Conservation (phyloP, 2,888 invertebrate genomes). For the Resseliella maxima region DNA sequence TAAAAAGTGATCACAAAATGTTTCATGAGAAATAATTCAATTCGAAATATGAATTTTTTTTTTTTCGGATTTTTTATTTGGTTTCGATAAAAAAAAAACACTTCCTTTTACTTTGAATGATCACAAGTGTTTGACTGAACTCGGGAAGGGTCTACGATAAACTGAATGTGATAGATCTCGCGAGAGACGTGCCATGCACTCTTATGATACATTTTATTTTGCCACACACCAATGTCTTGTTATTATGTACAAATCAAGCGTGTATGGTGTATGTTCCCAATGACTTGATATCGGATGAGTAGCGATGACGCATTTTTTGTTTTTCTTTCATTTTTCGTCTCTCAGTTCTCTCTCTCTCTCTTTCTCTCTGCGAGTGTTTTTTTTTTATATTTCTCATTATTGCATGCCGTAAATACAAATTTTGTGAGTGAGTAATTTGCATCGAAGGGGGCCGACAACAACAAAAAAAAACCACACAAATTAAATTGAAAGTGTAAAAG, state of each 20-base stretch:
- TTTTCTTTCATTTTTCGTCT: not conserved
- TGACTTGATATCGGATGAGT: not conserved
- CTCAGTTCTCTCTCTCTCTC: not conserved
- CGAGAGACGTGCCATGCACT: not conserved
- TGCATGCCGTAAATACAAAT: not conserved
- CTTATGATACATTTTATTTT: not conserved
- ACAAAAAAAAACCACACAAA: not conserved
- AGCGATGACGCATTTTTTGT: not conserved
- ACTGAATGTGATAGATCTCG: not conserved
- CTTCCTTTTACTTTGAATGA: not conserved
- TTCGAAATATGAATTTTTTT: too few species aligned
- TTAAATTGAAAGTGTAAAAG: not conserved
- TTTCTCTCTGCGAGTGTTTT: too few species aligned
- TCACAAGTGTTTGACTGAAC: not conserved
- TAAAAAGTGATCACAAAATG: too few species aligned
- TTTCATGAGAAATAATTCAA: too few species aligned
- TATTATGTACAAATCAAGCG: not conserved
- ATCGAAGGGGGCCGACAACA: not conserved
- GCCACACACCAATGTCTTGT: not conserved
- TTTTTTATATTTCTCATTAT: not conserved
- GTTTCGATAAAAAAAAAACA: not conserved
- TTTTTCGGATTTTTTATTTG: not conserved
- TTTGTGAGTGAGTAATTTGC: not conserved
- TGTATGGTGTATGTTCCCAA: not conserved
- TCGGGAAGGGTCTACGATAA: not conserved